phyloP scores from a whole-genome alignment of 2,888 invertebrate genomes.

The Bombyx huttoni region DNA sequence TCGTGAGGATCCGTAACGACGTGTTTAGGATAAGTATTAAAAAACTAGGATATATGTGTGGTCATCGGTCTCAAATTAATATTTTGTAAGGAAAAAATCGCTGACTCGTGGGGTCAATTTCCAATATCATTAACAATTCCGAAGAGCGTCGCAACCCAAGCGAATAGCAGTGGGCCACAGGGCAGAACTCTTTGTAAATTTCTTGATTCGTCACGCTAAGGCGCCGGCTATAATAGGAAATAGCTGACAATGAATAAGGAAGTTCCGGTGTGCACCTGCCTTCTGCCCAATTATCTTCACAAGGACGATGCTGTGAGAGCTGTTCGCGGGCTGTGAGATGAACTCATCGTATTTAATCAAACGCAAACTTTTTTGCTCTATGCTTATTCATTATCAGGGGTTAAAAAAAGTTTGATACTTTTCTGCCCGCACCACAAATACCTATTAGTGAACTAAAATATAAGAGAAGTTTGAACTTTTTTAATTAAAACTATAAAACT shows the following conservation, averaged over 20 bases:
- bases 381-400: no score
- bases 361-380: no score
- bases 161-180: conserved; percentile 14
- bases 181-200: conserved; percentile 33
- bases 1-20: no score
- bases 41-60: no score
- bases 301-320: conserved; percentile 9
- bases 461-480: no score
- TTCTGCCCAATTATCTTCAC: conserved; percentile 44
- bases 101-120: conserved; percentile 23
- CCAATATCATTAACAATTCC: conserved; percentile 29
- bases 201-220: conserved; percentile 34
- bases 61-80: neutral
- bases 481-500: no score
- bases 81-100: conserved; percentile 19
- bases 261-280: conserved; percentile 42
- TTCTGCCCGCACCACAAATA: no score
- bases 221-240: conserved; percentile 35
- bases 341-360: neutral
- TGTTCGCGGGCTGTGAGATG: neutral
- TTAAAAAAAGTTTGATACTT: no score
- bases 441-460: no score
- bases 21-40: no score
- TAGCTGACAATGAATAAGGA: conserved; percentile 47
- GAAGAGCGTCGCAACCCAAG: conserved; percentile 14